A percentile compares a stretch with the other conserved stretches of the same genome.
These are phyloP conservation scores for Dichetophora obliterata DNA, from an alignment of 2,888 invertebrate species.

Conservation along the genomic window DNA sequence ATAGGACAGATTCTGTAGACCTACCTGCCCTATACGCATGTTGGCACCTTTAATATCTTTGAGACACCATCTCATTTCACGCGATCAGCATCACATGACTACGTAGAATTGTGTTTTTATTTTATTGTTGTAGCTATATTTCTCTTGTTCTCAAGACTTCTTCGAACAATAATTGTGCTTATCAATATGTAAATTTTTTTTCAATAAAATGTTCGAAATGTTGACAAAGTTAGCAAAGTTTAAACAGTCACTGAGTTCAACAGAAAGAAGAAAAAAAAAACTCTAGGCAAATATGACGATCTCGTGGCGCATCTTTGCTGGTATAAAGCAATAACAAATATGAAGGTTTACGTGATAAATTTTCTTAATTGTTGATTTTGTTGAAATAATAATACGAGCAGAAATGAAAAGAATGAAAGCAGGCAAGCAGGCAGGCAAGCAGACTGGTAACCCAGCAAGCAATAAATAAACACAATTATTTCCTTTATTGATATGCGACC, in stretches of 20 bases:
- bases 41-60: too few relatives aligned
- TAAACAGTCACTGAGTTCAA: not conserved
- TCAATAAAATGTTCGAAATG: not conserved
- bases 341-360: conserved; percentile 27
- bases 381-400: conserved; percentile 8
- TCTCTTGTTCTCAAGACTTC: not conserved
- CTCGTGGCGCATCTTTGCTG: too few relatives aligned
- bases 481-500: conserved; percentile 14
- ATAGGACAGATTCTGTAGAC: too few relatives aligned
- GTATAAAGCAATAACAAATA: not conserved
- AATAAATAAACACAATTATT: not conserved
- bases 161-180: not conserved
- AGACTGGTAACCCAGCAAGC: not conserved
- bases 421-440: too few relatives aligned
- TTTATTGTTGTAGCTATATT: not conserved
- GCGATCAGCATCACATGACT: too few relatives aligned
- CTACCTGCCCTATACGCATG: too few relatives aligned
- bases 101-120: not conserved
- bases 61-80: too few relatives aligned
- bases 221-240: conserved; percentile 10
- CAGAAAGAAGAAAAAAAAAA: not conserved
- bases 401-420: not conserved
- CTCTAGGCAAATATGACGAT: not conserved
- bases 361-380: conserved; percentile 21
- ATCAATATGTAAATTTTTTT: not conserved